These are phyloP conservation scores for Hypanus sabinus DNA, from an alignment of 2,113 vertebrate genomes.

Conservation along the genomic window DNA sequence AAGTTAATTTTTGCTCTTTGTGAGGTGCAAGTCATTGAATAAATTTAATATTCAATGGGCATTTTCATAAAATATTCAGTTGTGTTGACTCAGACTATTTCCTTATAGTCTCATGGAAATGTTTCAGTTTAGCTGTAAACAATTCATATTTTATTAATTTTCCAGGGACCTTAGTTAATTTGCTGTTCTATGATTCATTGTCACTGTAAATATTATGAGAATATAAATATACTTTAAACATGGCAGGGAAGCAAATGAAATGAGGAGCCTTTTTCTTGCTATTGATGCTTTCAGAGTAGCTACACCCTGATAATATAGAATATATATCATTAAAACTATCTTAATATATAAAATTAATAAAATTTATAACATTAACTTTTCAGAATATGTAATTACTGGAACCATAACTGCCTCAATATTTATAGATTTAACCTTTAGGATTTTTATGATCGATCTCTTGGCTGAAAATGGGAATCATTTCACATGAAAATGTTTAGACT, in stretches of 20 bases:
- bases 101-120: neutral
- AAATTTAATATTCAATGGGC: slow-evolving; percentile 10
- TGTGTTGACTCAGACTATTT: neutral
- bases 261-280: neutral
- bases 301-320: neutral
- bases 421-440: neutral
- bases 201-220: slow-evolving; percentile 16
- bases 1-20: slow-evolving; percentile 27
- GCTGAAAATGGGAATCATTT: neutral
- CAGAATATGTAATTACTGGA: neutral
- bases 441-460: slow-evolving; percentile 1
- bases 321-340: neutral
- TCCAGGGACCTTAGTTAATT: neutral
- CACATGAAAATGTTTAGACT: neutral
- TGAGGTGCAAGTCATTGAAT: neutral
- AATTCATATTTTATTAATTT: slow-evolving; percentile 18
- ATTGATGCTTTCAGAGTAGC: neutral
- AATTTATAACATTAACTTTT: neutral
- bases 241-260: neutral
- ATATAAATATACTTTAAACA: slow-evolving; percentile 24
- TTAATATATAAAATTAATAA: slow-evolving; percentile 1
- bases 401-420: neutral
- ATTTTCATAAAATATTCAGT: slow-evolving; percentile 25
- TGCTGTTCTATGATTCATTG: slow-evolving; percentile 4
- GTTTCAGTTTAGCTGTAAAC: neutral